Conservation (phyloP, 2,797 vertebrate genomes). For the Champsocephalus gunnari region DNA sequence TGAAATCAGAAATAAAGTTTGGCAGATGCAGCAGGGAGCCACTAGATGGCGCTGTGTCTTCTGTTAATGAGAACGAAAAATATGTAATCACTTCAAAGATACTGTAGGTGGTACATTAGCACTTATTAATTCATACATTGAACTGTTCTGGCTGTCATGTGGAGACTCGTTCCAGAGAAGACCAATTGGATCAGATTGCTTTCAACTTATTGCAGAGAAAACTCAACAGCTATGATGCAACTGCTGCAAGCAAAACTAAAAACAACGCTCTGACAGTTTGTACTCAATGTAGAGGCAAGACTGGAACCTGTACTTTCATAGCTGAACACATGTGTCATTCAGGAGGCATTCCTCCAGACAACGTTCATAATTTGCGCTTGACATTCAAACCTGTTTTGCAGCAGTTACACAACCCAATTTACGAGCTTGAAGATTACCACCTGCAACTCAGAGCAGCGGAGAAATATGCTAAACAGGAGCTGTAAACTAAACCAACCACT, state of each 20-base stretch:
- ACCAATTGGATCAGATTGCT: slow-evolving; percentile 26
- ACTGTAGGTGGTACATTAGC: slow-evolving; percentile 33
- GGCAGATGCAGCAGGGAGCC: slow-evolving; percentile 44
- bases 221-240: slow-evolving; percentile 34
- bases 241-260: slow-evolving; percentile 18
- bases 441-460: slow-evolving; percentile 8
- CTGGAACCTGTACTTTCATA: slow-evolving; percentile 54
- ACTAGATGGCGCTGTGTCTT: slow-evolving; percentile 68
- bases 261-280: slow-evolving; percentile 14
- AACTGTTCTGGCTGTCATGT: slow-evolving; percentile 28
- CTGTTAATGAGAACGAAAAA: slow-evolving; percentile 37
- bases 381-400: slow-evolving; percentile 77
- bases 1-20: neutral
- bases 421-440: slow-evolving; percentile 29
- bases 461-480: slow-evolving; percentile 1
- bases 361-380: slow-evolving; percentile 25
- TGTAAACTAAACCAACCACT: slow-evolving; percentile 7
- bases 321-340: slow-evolving; percentile 42
- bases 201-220: slow-evolving; percentile 15
- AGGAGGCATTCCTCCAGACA: slow-evolving; percentile 63
- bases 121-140: slow-evolving; percentile 38
- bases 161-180: slow-evolving; percentile 11
- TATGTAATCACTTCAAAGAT: slow-evolving; percentile 63
- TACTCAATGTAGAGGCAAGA: slow-evolving; percentile 20
- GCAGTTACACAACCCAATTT: slow-evolving; percentile 59